Conservation (phyloP, 1,140 invertebrate species). For the Diachasma alloeum region DNA sequence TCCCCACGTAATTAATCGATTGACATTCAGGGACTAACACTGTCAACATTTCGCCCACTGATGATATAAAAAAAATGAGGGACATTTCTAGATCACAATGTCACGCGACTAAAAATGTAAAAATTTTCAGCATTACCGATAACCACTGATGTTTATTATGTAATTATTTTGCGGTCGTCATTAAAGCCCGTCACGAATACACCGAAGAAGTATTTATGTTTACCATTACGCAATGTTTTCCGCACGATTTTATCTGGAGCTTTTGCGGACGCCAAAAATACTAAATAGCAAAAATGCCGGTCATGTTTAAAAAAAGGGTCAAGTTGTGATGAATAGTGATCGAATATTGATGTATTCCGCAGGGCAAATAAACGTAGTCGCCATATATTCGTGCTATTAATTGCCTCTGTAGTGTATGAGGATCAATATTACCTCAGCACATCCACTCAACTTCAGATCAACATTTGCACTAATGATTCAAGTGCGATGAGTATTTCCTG, state of each 20-base stretch:
- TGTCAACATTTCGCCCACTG: background rate
- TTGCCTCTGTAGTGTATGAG: background rate
- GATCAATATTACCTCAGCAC: background rate
- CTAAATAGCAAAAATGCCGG: too few relatives aligned
- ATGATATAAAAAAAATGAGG: background rate
- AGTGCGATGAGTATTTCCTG: background rate
- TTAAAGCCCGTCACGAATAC: background rate
- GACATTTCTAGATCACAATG: constrained; percentile 3
- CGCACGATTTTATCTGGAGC: background rate
- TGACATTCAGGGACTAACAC: background rate
- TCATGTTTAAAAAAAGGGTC: too few relatives aligned
- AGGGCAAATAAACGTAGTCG: too few relatives aligned
- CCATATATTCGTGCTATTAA: background rate
- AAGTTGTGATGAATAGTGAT: too few relatives aligned
- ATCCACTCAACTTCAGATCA: background rate
- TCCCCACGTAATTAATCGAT: background rate
- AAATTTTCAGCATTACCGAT: background rate
- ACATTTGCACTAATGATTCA: background rate
- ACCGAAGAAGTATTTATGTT: background rate
- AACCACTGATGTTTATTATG: background rate
- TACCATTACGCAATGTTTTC: background rate
- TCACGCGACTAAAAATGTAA: background rate
- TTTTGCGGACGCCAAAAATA: background rate
- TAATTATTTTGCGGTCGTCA: background rate
- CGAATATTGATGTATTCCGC: background rate